Base-by-base conservation (phyloP, 2,888 invertebrate species). In the Temnothorax rugatulus region DNA sequence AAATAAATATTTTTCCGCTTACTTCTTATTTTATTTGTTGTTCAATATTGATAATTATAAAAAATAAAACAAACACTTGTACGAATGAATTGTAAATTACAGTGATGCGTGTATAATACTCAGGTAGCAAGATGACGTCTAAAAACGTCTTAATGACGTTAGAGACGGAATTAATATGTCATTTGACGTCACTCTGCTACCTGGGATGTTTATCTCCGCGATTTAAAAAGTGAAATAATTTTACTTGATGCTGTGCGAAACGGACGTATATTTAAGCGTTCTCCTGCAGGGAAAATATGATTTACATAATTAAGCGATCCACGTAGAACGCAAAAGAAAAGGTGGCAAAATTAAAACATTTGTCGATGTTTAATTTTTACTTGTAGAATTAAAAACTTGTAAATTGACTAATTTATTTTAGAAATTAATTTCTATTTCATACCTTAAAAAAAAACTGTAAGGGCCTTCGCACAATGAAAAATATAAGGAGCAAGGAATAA, bases 201-300 rank as follows among this genome's bases (percentile, higher is more conserved):
- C n/a, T n/a, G n/a, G n/a, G n/a, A n/a, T n/a, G n/a, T 41, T 73
- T 9, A 71, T 54, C 18, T 21, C 15, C 2, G 1, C 4, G 8
- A 71, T 4, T 71, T 41, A 21, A 73, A 57, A 74, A 59, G 18
- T 25, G 29, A 74, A 25, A 44, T 74, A 59, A 44, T 59, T 74
- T 59, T 15, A 18, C 5, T 25, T 47, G 44, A 41, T 74, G 2
- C 4, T 41, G n/a, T 15, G n/a, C 41, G 4, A n/a, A 50, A 68
- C 18, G 9, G 8, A n/a, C 21, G n/a, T 47, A 41, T 41, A 18
- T 57, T 54, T 73, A 18, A 73, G 2, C 1, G 2, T 73, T 73
- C 2, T 73, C 0, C 7, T 7, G 3, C 44, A 29, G 29, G n/a
- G 11, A 68, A 68, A 29, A 74, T 44, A 59, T 57, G 41, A 44